Conservation (phyloP, 2,113 vertebrate species). For the Bungarus multicinctus region DNA sequence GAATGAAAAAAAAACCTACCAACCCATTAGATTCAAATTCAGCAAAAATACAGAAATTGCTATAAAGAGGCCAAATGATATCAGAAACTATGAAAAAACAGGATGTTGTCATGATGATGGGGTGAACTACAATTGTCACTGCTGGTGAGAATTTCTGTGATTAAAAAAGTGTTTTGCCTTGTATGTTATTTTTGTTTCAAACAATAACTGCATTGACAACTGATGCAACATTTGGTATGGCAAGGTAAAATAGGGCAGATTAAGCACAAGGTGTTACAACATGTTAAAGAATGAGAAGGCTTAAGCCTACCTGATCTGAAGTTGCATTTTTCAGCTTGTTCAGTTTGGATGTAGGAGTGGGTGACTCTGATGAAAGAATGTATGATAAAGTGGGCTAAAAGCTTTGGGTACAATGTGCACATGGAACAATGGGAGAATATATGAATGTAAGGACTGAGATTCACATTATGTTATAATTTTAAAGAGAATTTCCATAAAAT, state of each 20-base stretch:
- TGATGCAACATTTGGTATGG: background rate
- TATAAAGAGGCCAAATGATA: constrained; percentile 25
- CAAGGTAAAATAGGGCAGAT: background rate
- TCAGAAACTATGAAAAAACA: constrained; percentile 38
- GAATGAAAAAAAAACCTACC: constrained; percentile 43
- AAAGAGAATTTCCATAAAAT: background rate
- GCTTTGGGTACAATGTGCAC: no score
- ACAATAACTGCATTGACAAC: background rate
- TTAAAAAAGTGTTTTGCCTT: constrained; percentile 41
- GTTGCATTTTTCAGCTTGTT: background rate
- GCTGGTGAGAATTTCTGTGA: background rate
- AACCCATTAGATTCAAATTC: constrained; percentile 49
- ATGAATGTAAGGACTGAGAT: background rate
- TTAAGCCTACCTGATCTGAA: background rate
- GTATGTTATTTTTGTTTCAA: background rate
- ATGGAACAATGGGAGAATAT: no score
- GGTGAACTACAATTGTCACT: no score
- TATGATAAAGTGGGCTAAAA: background rate
- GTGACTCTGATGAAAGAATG: background rate
- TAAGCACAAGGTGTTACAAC: no score
- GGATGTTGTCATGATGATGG: background rate
- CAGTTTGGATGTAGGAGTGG: background rate
- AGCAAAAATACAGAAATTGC: constrained; percentile 43
- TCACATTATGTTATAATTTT: background rate
- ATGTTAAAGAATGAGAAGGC: background rate